Base-by-base conservation (phyloP, 2,888 invertebrate genomes). In the Parascotia fuliginaria region DNA sequence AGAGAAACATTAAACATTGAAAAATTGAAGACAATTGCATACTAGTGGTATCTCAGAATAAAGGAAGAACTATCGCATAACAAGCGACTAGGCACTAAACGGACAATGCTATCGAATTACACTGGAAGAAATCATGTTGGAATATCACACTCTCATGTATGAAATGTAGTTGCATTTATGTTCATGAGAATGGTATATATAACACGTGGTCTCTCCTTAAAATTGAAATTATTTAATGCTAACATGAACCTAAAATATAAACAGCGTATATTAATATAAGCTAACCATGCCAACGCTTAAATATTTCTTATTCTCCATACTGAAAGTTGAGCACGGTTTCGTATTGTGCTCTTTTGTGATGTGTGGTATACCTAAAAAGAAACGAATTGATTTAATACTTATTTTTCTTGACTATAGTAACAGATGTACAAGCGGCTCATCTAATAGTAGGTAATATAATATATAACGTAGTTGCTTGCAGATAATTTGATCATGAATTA, bases 31-130 rank as follows among this genome's bases (percentile, higher is more conserved):
- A 39, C 28, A 15, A 27, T 39, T 39, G 2, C 3, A 15, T n/a
- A 29, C 39, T 29, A 39, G 29, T 29, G 29, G 29, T 39, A 39
- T 39, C 29, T 39, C 38, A 14, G 14, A 28, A 4, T 39, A 27
- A 39, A 6, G 7, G 15, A 2, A 9, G 9, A 7, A 9, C 7
- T 6, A 9, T 7, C 27, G 4, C 7, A 24, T 7, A 24, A 24
- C 4, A 24, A 9, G 7, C 24, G 7, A 24, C 24, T 24, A 24
- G 7, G 7, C 24, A 24, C 24, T 4, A 19, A 19, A 19, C 19
- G 5, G 19, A 19, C 19, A 6, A 7, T 24, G 3, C 1, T 24
- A 24, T 24, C 24, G 7, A 24, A 7, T 24, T 24, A 24, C 7
- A 7, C 7, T 24, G 24, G 7, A 24, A 6, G 5, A 24, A 24